Conservation (phyloP, 2,888 invertebrate species). For the Himalopsyche tibetana region DNA sequence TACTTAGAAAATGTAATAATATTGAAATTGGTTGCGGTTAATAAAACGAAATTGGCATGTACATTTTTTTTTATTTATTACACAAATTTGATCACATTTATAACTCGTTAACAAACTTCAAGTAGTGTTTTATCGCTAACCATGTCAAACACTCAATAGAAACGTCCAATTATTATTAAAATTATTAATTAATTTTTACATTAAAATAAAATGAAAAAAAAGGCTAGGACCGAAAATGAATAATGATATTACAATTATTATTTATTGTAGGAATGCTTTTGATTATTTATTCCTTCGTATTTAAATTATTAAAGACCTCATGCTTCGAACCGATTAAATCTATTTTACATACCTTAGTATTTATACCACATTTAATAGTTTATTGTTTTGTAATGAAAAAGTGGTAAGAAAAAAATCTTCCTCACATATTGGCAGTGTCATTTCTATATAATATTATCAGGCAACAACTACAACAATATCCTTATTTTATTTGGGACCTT, state of each 20-base stretch:
- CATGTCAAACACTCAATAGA: constrained; percentile 33
- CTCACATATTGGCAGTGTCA: constrained; percentile 38
- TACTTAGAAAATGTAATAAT: not conserved
- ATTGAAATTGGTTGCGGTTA: not conserved
- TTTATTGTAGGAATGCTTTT: constrained; percentile 35
- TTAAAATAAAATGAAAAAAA: constrained; percentile 17
- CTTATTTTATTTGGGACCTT: constrained; percentile 26
- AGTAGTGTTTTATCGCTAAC: constrained; percentile 41
- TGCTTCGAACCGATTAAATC: too few species aligned
- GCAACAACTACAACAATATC: constrained; percentile 13
- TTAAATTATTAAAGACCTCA: not conserved
- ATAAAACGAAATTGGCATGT: constrained; percentile 22
- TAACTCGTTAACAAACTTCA: constrained; percentile 54
- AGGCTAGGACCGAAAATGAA: constrained; percentile 32
- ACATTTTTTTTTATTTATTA: constrained; percentile 51
- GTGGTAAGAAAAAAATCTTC: constrained; percentile 34
- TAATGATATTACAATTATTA: constrained; percentile 22
- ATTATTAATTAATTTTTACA: constrained; percentile 28
- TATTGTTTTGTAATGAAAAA: constrained; percentile 35
- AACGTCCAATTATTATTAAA: constrained; percentile 26
- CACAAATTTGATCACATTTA: constrained; percentile 59
- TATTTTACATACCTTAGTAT: not conserved
- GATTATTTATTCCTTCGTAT: not conserved
- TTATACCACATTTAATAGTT: constrained; percentile 22
- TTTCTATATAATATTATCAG: constrained; percentile 38